Conservation (phyloP, 1,140 invertebrate genomes). For the Sycophila sp. region DNA sequence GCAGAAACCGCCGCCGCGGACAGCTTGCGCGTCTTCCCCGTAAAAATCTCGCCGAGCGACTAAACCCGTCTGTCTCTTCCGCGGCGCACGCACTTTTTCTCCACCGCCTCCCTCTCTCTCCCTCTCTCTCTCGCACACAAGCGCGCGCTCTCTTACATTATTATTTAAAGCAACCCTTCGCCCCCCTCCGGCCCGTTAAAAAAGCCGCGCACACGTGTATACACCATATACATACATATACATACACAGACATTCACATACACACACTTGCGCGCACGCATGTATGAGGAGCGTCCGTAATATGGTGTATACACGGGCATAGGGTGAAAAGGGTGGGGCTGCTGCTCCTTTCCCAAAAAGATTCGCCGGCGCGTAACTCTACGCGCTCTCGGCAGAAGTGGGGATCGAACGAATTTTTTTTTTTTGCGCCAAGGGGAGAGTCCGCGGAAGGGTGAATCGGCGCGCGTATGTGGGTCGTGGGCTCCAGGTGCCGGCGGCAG, state of each 20-base stretch:
- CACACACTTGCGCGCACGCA: too few relatives aligned
- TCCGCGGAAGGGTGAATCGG: slow-evolving; percentile 62
- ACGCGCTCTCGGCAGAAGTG: not conserved
- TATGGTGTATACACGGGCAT: too few relatives aligned
- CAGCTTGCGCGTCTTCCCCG: slow-evolving; percentile 24
- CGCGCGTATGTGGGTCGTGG: slow-evolving; percentile 44
- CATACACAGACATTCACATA: too few relatives aligned
- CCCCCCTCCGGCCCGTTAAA: slow-evolving; percentile 22
- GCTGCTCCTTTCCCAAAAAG: slow-evolving; percentile 19
- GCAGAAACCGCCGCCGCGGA: too few relatives aligned
- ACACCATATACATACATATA: too few relatives aligned
- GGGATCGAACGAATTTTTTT: slow-evolving; percentile 3
- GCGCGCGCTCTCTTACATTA: slow-evolving; percentile 47
- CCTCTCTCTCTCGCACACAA: not conserved
- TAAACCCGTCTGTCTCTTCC: slow-evolving; percentile 30
- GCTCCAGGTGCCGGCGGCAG: slow-evolving; percentile 57
- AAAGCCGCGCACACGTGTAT: slow-evolving; percentile 5
- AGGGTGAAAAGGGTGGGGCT: slow-evolving; percentile 37
- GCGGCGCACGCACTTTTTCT: slow-evolving; percentile 28
- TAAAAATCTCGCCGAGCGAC: slow-evolving; percentile 30
- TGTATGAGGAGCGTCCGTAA: too few relatives aligned
- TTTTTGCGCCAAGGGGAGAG: slow-evolving; percentile 39
- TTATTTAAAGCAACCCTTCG: slow-evolving; percentile 67
- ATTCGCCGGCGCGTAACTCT: slow-evolving; percentile 29
- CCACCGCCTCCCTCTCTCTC: slow-evolving; percentile 6